Percentiles rank a stretch among this genome's conserved stretches.
These are phyloP conservation scores for Brachionus sp. DNA, from an alignment of 1,140 invertebrate genomes.

Conservation along the genomic window DNA sequence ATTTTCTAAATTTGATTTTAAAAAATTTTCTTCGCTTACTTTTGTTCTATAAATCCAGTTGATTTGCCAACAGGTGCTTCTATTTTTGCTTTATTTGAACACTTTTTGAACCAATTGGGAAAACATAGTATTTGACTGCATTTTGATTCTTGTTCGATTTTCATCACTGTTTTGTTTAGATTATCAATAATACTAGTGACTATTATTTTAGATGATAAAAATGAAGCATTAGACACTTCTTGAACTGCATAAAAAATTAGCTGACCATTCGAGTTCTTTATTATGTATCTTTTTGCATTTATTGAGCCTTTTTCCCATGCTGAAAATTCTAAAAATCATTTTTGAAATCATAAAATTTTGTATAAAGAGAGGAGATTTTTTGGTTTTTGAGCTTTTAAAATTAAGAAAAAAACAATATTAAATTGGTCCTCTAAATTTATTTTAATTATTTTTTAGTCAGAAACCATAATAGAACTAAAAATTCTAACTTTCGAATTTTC, in stretches of 20 bases:
- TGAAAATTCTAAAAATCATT: neutral
- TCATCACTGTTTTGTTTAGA: neutral
- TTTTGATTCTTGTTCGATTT: neutral
- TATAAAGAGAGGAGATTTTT: no score
- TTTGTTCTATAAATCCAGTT: neutral
- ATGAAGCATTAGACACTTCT: neutral
- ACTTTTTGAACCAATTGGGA: neutral
- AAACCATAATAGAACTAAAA: no score
- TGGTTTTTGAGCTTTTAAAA: no score
- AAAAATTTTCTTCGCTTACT: neutral
- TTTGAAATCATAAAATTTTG: no score
- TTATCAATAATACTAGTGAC: neutral
- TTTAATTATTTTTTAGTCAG: no score
- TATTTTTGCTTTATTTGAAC: neutral
- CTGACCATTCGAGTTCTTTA: constrained; percentile 22
- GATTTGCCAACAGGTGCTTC: neutral
- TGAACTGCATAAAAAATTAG: neutral
- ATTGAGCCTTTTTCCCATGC: neutral
- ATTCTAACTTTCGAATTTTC: no score
- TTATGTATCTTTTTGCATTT: neutral
- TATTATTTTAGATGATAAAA: neutral
- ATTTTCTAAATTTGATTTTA: neutral
- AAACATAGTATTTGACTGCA: neutral
- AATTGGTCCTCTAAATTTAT: no score
- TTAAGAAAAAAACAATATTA: no score